Base-by-base conservation (phyloP, 2,888 invertebrate species). In the Helicoverpa assulta region DNA sequence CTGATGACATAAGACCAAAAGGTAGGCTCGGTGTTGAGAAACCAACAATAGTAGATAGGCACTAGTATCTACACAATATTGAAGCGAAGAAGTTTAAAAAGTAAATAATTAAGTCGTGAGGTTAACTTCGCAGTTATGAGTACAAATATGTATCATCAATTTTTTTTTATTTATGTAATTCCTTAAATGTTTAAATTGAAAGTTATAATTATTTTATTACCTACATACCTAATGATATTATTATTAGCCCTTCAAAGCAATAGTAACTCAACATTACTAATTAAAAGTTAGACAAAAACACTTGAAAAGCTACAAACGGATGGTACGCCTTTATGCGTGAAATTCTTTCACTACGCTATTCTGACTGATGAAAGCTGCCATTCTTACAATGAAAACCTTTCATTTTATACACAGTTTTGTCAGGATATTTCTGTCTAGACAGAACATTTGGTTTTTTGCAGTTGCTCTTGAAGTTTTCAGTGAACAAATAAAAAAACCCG, bases 321-420 rank as follows among this genome's bases (percentile, higher is more conserved):
- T 65, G 70, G 57, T 3, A 14, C 64, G 78, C 51, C 14, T 77
- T 78, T 81, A 80, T 50, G 76, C 82, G 71, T 85, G 81, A 82
- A 84, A 83, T 73, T 76, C 80, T 78, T 82, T 81, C 68, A 81
- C 65, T 52, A 58, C 68, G 75, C 68, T 40, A 72, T 53, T 61
- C 61, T 52, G 55, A 62, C 37, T 18, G 66, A 57, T 64, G 70
- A 71, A 72, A 79, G 67, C 47, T 10, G 55, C 66, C 55, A n/a
- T 68, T 68, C 14, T 59, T 62, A 64, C 55, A 37, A 8, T 64
- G 56, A 52, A 56, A 68, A 58, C 37, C 53, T 69, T 57, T 61
- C 54, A 67, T 76, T 70, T 69, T 61, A 63, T 53, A 58, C 37
- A 14, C 0, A 19, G 19, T 43, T 74, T 67, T 62, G 66, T 51